Evolutionary conservation across 2,113 vertebrate species (phyloP).

Genomic region (Sinosuthora webbiana): DNA sequence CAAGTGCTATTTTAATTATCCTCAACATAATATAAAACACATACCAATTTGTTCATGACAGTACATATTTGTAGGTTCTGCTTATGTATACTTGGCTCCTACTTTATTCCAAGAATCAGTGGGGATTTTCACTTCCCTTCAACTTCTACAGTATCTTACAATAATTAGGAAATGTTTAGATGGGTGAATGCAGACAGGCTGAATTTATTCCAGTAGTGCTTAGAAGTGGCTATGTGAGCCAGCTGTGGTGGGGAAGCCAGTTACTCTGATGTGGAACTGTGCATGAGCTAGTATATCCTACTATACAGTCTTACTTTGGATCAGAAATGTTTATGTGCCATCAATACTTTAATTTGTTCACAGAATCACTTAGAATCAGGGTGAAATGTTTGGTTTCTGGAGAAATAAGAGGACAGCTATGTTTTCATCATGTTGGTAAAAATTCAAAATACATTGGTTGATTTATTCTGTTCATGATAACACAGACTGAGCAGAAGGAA

Average conservation of each 20-base stretch:
- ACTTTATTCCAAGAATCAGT: not conserved
- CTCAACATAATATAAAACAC: not conserved
- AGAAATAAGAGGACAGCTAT: not conserved
- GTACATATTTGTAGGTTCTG: not conserved
- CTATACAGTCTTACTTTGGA: not conserved
- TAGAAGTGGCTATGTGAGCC: not conserved
- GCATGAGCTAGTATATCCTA: not conserved
- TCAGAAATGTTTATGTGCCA: not conserved
- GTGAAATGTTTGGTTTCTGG: not conserved
- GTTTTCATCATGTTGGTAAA: not conserved
- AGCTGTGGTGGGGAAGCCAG: not conserved
- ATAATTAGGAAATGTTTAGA: not conserved
- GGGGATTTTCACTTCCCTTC: not conserved
- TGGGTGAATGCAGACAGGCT: not conserved
- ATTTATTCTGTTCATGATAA: not conserved
- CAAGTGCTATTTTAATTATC: not conserved
- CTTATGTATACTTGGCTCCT: not conserved
- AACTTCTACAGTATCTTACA: not conserved
- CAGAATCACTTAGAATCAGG: not conserved
- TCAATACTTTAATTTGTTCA: not conserved
- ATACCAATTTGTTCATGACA: not conserved
- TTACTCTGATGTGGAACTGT: not conserved
- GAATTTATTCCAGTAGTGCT: not conserved
- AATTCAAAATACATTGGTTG: not conserved
- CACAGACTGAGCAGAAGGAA: not conserved